Percentiles rank a stretch among this genome's conserved stretches.
Evolutionary conservation across 2,797 vertebrate genomes (phyloP).

Genomic region (Pelochelys cantorii): DNA sequence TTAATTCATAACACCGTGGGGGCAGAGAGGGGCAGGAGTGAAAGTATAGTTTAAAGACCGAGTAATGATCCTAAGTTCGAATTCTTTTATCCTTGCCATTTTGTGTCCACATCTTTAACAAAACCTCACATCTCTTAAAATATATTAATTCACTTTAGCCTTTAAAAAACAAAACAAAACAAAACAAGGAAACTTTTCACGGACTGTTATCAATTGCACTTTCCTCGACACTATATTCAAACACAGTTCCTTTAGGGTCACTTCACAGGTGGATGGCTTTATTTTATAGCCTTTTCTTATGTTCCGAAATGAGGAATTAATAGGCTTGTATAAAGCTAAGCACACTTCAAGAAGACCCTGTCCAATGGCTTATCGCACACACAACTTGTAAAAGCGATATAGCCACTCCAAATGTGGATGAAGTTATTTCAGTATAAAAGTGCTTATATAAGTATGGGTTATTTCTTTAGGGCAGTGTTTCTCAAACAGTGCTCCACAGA

Average conservation of each 20-base stretch:
- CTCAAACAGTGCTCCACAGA: too few relatives aligned
- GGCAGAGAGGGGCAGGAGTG: slow-evolving; percentile 35
- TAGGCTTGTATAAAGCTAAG: neutral
- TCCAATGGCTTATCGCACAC: neutral
- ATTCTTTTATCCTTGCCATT: slow-evolving; percentile 43
- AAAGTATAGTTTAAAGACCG: slow-evolving; percentile 1
- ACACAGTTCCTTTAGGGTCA: neutral
- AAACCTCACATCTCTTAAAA: slow-evolving; percentile 44
- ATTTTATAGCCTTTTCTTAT: neutral
- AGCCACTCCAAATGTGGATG: neutral
- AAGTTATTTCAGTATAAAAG: neutral
- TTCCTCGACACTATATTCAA: slow-evolving; percentile 13
- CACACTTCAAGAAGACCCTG: rapidly evolving
- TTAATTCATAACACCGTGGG: slow-evolving; percentile 58
- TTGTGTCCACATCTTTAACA: neutral
- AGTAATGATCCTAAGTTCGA: neutral
- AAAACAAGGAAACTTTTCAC: neutral
- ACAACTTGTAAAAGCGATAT: neutral
- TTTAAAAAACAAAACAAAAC: neutral
- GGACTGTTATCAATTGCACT: slow-evolving; percentile 6
- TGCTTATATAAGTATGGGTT: neutral
- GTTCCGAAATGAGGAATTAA: neutral
- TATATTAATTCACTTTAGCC: slow-evolving; percentile 19
- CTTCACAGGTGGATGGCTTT: neutral
- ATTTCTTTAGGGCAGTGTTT: too few relatives aligned